phyloP scores from a whole-genome alignment of 2,797 vertebrate genomes.

The Syndactyla subalaris region DNA sequence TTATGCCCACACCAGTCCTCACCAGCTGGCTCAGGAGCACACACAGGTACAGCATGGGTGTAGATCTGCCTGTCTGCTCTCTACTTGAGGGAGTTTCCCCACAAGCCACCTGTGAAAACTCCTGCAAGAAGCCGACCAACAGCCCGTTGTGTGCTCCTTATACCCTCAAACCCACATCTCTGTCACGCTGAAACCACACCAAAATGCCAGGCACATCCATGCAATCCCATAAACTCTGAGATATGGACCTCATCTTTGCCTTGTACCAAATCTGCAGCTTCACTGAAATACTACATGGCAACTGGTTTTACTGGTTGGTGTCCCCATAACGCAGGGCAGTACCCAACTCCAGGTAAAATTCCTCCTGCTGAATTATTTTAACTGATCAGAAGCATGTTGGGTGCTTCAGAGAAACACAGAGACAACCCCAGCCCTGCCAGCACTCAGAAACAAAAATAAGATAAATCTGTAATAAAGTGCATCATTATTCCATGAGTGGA shows the following conservation, averaged over 20 bases:
- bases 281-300: neutral
- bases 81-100: neutral
- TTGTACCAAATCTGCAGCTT: neutral
- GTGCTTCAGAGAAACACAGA: neutral
- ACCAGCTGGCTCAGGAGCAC: neutral
- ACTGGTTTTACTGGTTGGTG: neutral
- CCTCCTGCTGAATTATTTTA: neutral
- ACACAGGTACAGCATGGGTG: rapidly evolving
- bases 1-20: neutral
- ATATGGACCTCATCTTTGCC: neutral
- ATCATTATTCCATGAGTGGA: neutral
- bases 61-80: neutral
- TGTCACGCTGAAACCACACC: rapidly evolving
- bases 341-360: neutral
- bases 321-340: rapidly evolving
- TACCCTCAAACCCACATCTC: neutral
- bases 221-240: neutral
- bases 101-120: neutral
- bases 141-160: rapidly evolving
- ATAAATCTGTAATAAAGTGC: neutral
- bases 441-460: neutral
- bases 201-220: neutral
- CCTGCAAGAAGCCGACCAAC: neutral
- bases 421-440: neutral
- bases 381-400: neutral